A percentile compares a stretch with the other conserved stretches of the same genome.
Conservation (phyloP, 2,888 invertebrate genomes). For the Orthonychiurus folsomi region DNA sequence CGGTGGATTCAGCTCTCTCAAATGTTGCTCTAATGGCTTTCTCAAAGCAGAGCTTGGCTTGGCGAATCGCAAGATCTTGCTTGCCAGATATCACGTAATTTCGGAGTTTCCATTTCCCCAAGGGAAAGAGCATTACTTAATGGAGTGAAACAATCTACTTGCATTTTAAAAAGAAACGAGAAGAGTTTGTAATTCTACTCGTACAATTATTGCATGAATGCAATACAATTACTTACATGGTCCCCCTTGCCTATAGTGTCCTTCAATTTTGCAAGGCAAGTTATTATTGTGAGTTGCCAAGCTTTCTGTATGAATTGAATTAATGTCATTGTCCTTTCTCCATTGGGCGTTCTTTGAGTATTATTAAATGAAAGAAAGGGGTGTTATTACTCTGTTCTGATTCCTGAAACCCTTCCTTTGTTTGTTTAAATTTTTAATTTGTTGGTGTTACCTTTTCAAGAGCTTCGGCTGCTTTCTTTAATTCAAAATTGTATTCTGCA, state of each 20-base stretch:
- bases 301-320: background rate
- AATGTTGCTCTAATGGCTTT: background rate
- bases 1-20: background rate
- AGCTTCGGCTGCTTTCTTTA: background rate
- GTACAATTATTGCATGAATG: background rate
- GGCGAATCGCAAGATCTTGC: background rate
- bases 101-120: background rate
- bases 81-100: background rate
- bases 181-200: too few relatives aligned
- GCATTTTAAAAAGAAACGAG: too few relatives aligned
- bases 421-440: too few relatives aligned
- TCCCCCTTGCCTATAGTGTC: background rate
- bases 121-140: background rate
- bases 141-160: too few relatives aligned
- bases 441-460: background rate
- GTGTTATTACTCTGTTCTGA: background rate
- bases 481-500: background rate
- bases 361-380: background rate
- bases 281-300: background rate
- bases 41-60: background rate
- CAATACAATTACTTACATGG: background rate
- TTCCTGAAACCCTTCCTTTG: too few relatives aligned
- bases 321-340: background rate
- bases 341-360: too few relatives aligned
- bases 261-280: background rate